A percentile compares a stretch with the other conserved stretches of the same genome.
phyloP scores from a whole-genome alignment of 2,797 vertebrate genomes.

The Mastacembelus armatus region DNA sequence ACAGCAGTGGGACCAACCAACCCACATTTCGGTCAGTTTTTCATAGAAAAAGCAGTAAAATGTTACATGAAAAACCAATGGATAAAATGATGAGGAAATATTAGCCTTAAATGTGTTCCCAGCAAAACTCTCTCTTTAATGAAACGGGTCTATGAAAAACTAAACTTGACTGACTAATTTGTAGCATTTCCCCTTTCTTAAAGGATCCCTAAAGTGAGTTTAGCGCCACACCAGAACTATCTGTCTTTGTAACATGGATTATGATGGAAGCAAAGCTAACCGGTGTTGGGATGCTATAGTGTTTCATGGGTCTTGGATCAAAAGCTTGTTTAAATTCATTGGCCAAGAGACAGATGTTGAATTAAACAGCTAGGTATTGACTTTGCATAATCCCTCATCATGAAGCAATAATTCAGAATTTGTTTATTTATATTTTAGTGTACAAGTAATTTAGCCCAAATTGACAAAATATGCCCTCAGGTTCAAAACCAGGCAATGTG shows the following conservation, averaged over 20 bases:
- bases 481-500: not conserved
- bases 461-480: not conserved
- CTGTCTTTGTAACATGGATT: conserved; percentile 79
- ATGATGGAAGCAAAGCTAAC: conserved; percentile 80
- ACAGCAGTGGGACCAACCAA: too few relatives aligned
- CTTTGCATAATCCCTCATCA: not conserved
- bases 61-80: too few relatives aligned
- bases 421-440: not conserved
- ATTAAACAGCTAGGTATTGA: not conserved
- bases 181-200: conserved; percentile 67
- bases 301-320: conserved; percentile 41
- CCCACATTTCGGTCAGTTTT: too few relatives aligned
- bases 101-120: conserved; percentile 76
- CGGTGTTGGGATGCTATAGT: conserved; percentile 58
- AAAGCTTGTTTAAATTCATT: conserved; percentile 2
- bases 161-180: conserved; percentile 70
- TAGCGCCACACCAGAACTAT: conserved; percentile 68
- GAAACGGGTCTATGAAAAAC: conserved; percentile 73
- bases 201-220: conserved; percentile 83
- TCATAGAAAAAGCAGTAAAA: too few relatives aligned
- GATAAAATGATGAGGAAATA: conserved; percentile 39
- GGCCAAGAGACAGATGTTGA: not conserved
- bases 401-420: not conserved
- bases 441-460: not conserved
- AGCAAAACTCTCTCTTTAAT: conserved; percentile 81